Conservation (phyloP, 2,797 vertebrate genomes). For the Pterois miles region DNA sequence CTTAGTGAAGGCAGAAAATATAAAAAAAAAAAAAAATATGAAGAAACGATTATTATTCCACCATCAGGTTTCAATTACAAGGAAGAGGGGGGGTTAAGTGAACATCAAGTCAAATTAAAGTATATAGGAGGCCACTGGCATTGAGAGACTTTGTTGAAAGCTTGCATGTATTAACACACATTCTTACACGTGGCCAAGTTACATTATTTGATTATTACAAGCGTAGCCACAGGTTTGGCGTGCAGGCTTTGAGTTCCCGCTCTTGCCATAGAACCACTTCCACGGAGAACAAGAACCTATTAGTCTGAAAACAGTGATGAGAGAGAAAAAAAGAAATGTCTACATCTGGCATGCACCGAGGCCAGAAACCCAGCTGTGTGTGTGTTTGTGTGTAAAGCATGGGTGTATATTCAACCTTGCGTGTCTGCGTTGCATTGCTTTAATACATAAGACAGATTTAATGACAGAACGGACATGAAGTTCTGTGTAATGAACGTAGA, state of each 20-base stretch:
- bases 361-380: conserved; percentile 57
- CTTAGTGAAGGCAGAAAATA: conserved; percentile 53
- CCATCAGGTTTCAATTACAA: conserved; percentile 82
- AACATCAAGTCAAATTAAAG: conserved; percentile 82
- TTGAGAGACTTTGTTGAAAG: conserved; percentile 77
- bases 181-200: conserved; percentile 75
- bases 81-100: conserved; percentile 69
- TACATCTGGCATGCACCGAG: conserved; percentile 67
- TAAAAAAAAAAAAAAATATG: conserved; percentile 44
- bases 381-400: conserved; percentile 26
- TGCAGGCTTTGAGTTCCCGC: conserved; percentile 55
- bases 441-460: conserved; percentile 45
- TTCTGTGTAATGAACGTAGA: conserved; percentile 26
- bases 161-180: conserved; percentile 77
- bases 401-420: conserved; percentile 37
- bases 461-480: conserved; percentile 45
- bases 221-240: conserved; percentile 70
- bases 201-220: conserved; percentile 78
- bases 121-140: conserved; percentile 76
- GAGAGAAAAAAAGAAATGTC: conserved; percentile 50
- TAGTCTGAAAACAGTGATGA: conserved; percentile 69
- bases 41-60: conserved; percentile 73
- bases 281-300: conserved; percentile 67
- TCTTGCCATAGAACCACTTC: conserved; percentile 65
- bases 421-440: conserved; percentile 45